A percentile compares a stretch with the other conserved stretches of the same genome.
phyloP scores from a whole-genome alignment of 2,888 invertebrate species.

The Dermolepida albohirtum region DNA sequence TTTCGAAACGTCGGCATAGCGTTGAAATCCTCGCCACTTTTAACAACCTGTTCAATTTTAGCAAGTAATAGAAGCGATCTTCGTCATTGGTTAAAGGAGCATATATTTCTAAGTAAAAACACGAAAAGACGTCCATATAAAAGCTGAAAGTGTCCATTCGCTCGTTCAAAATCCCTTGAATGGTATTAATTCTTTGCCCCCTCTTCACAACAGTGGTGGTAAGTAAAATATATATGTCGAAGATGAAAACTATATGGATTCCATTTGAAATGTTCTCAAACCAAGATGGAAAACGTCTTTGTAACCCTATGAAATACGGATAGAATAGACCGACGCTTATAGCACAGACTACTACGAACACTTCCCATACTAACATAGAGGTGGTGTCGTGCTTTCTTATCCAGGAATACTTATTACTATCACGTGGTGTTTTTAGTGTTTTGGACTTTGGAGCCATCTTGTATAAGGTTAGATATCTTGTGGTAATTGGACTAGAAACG shows the following conservation, averaged over 20 bases:
- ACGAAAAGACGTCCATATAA: slow-evolving; percentile 67
- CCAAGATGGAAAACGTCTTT: slow-evolving; percentile 63
- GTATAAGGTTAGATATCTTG: slow-evolving; percentile 28
- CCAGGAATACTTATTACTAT: slow-evolving; percentile 55
- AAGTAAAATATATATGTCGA: slow-evolving; percentile 65
- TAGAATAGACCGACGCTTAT: slow-evolving; percentile 65
- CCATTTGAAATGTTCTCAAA: slow-evolving; percentile 64
- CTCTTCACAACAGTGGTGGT: slow-evolving; percentile 68
- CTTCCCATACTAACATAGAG: slow-evolving; percentile 67
- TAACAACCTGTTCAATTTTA: slow-evolving; percentile 69
- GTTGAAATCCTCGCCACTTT: slow-evolving; percentile 67
- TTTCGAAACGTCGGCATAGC: slow-evolving; percentile 66
- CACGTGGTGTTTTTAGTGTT: background rate
- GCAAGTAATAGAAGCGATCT: slow-evolving; percentile 66
- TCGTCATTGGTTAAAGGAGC: slow-evolving; percentile 57
- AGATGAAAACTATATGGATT: slow-evolving; percentile 63
- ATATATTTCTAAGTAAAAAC: slow-evolving; percentile 68
- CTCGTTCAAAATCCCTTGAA: slow-evolving; percentile 64
- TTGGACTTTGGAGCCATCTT: slow-evolving; percentile 1
- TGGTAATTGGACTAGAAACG: slow-evolving; percentile 23
- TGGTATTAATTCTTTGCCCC: slow-evolving; percentile 57
- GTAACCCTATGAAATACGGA: slow-evolving; percentile 67
- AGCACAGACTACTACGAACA: slow-evolving; percentile 65
- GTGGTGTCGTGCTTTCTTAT: slow-evolving; percentile 66
- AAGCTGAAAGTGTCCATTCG: slow-evolving; percentile 67